Percentiles rank a stretch among this genome's conserved stretches.
These are phyloP conservation scores for Phocides pigmalion DNA, from an alignment of 1,140 invertebrate species.

Conservation along the genomic window DNA sequence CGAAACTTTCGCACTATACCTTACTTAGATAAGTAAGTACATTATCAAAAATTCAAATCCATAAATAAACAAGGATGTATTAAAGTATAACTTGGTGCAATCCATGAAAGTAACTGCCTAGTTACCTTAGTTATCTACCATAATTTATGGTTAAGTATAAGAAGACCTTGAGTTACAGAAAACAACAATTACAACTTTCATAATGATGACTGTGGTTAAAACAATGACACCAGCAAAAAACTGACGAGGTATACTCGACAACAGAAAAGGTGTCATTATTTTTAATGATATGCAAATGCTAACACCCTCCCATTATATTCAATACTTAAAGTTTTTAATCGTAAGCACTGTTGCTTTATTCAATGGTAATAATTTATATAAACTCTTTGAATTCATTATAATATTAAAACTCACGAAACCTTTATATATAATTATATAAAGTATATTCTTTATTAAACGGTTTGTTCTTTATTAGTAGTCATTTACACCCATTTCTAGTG, in stretches of 20 bases:
- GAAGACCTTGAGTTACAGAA: conserved; percentile 11
- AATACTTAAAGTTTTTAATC: not conserved
- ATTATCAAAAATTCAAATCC: no score
- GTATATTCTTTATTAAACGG: no score
- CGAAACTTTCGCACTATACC: no score
- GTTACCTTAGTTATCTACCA: not conserved
- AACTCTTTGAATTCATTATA: no score
- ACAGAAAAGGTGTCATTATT: conserved; percentile 18
- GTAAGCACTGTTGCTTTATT: not conserved
- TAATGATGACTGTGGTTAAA: conserved; percentile 21
- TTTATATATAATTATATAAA: no score
- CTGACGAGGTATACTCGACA: conserved; percentile 2
- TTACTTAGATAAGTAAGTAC: no score
- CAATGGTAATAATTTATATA: not conserved
- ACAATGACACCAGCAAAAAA: conserved; percentile 18
- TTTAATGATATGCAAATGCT: conserved; percentile 15
- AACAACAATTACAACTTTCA: conserved; percentile 12
- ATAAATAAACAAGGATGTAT: no score
- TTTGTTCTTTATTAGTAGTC: no score
- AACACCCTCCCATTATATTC: conserved; percentile 3
- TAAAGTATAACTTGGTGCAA: no score
- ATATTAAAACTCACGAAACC: not conserved
- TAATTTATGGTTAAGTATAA: conserved; percentile 5
- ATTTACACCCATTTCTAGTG: no score
- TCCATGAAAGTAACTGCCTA: no score